Conservation (phyloP, 2,113 vertebrate species). For the Montifringilla adamsi region DNA sequence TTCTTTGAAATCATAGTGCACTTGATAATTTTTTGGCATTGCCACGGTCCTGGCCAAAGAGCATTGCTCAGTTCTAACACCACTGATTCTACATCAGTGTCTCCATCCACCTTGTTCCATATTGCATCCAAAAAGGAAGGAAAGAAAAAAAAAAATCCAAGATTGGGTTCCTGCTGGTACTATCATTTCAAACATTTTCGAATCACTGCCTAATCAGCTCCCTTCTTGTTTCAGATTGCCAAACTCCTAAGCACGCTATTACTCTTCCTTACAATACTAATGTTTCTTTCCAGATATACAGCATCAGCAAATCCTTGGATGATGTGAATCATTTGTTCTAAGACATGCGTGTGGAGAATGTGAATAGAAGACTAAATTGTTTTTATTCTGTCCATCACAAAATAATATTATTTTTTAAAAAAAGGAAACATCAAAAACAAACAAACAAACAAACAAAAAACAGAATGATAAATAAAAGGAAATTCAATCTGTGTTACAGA, state of each 20-base stretch:
- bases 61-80: not conserved
- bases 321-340: constrained; percentile 35
- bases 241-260: constrained; percentile 41
- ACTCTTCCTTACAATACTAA: constrained; percentile 32
- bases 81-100: not conserved
- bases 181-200: constrained; percentile 7
- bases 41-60: not conserved
- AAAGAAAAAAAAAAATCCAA: not conserved
- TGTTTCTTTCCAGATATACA: constrained; percentile 18
- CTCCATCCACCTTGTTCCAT: not conserved
- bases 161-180: not conserved
- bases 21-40: not conserved
- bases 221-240: constrained; percentile 8
- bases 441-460: not conserved
- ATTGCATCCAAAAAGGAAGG: not conserved
- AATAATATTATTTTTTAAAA: not conserved
- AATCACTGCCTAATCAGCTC: constrained; percentile 16
- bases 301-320: constrained; percentile 22
- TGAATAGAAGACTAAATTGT: not conserved
- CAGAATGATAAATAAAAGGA: not conserved
- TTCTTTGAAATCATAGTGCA: not conserved
- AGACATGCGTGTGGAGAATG: not conserved
- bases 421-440: not conserved
- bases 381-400: not conserved
- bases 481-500: not conserved